Percentiles rank a stretch among this genome's conserved stretches.
These are phyloP conservation scores for Macquaria australasica DNA, from an alignment of 2,113 vertebrate species.

Conservation along the genomic window DNA sequence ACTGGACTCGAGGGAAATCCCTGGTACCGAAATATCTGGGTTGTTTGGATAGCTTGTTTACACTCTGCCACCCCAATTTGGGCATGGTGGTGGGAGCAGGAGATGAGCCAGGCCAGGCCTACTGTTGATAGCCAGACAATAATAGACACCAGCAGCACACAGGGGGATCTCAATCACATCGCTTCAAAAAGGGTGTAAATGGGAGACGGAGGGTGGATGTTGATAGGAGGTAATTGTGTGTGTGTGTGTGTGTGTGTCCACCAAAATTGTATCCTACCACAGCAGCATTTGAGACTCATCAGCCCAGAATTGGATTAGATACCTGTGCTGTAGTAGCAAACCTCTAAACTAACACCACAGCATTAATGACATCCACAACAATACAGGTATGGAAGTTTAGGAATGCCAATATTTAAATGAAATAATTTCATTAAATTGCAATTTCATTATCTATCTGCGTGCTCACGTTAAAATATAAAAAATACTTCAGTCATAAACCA, in stretches of 20 bases:
- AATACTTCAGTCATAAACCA: too few species aligned
- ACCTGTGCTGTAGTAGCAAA: conserved; percentile 8
- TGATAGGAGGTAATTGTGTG: conserved; percentile 60
- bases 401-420: neutral
- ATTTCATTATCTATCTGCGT: neutral
- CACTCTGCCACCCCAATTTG: conserved; percentile 72
- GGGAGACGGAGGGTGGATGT: conserved; percentile 31
- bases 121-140: conserved; percentile 65
- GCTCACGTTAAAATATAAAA: neutral
- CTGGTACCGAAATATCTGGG: conserved; percentile 50
- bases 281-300: conserved; percentile 25
- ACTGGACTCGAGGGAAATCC: conserved; percentile 57
- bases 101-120: conserved; percentile 65
- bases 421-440: neutral
- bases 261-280: conserved; percentile 18
- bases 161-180: conserved; percentile 62
- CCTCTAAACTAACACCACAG: neutral
- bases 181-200: conserved; percentile 52
- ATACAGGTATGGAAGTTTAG: neutral
- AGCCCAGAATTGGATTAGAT: neutral
- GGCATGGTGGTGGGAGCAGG: conserved; percentile 51
- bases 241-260: conserved; percentile 16
- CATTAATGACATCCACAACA: neutral
- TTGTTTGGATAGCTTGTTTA: conserved; percentile 72
- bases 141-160: conserved; percentile 64